Evolutionary conservation across 2,888 invertebrate species (phyloP), one percentile per base, ranked within the genome.

Genomic region (Halictus quadricinctus): DNA sequence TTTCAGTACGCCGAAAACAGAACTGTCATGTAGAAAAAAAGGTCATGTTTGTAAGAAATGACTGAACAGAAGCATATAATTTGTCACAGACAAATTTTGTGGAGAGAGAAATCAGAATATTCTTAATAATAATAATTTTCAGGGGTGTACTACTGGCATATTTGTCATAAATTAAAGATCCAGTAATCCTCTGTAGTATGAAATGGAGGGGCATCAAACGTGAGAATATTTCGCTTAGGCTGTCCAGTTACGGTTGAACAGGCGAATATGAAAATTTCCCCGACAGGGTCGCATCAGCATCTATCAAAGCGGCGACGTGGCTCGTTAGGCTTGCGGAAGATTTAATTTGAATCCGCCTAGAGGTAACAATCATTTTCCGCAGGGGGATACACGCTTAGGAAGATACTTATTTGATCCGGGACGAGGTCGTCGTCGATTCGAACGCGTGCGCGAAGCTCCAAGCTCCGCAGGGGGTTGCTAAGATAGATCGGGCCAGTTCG

Each of bases 401-500:
- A 69, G 43, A 43, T 2, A 10, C 21, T 4, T 12, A 6, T 66
- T n/a, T 10, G 12, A 64, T 64, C 21, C 69, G 12, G 48, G 41
- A 69, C 64, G 76, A 41, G 48, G 15, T 64, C 43, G 46, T 21
- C 25, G 29, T 25, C 36, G 46, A 46, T 29, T 64, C 76, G 21
- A 29, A 48, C 48, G 64, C 46, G 64, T 21, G 48, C 76, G 69
- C 29, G 76, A 76, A 41, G 54, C 36, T 50, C n/a, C 13, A 18
- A 13, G 69, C 69, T 41, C 76, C 46, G n/a, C 60, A 48, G 73
- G 82, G 72, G 76, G 76, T 77, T 50, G 82, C 15, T 48, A 50
- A 69, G 73, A 69, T 54, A 72, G 48, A 75, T 82, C 82, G 72
- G 79, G 60, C 79, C 64, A 80, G 69, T 84, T 75, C 43, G 43